Evolutionary conservation across 1,140 invertebrate genomes (phyloP).

Genomic region (Watersipora subatra): DNA sequence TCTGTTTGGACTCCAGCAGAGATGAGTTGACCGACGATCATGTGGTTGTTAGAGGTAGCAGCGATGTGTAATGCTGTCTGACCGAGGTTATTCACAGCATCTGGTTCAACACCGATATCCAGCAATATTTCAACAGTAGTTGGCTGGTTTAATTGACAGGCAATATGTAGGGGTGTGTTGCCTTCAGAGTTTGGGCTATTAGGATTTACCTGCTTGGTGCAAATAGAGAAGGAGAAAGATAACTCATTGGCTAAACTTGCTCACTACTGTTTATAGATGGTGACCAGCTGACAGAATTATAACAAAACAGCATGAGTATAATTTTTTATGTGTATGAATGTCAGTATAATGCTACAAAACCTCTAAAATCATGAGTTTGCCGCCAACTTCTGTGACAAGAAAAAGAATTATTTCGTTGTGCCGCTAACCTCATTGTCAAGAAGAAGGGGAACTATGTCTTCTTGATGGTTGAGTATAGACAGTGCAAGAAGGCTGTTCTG

Average conservation of each 20-base stretch:
- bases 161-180: neutral
- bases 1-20: neutral
- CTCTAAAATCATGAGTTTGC: too few species aligned
- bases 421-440: neutral
- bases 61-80: neutral
- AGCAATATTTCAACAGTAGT: neutral
- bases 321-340: too few species aligned
- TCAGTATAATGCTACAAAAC: too few species aligned
- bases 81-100: neutral
- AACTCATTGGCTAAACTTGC: too few species aligned
- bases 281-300: too few species aligned
- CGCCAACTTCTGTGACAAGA: too few species aligned
- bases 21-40: neutral
- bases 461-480: neutral
- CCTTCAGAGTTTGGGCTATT: neutral
- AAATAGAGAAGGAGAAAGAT: too few species aligned
- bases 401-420: too few species aligned
- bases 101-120: neutral
- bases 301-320: too few species aligned
- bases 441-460: neutral
- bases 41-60: neutral
- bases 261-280: too few species aligned
- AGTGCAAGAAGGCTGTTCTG: neutral
- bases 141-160: neutral
- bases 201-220: too few species aligned